Evolutionary conservation across 2,888 invertebrate genomes (phyloP).

Genomic region (Dioctria linearis): DNA sequence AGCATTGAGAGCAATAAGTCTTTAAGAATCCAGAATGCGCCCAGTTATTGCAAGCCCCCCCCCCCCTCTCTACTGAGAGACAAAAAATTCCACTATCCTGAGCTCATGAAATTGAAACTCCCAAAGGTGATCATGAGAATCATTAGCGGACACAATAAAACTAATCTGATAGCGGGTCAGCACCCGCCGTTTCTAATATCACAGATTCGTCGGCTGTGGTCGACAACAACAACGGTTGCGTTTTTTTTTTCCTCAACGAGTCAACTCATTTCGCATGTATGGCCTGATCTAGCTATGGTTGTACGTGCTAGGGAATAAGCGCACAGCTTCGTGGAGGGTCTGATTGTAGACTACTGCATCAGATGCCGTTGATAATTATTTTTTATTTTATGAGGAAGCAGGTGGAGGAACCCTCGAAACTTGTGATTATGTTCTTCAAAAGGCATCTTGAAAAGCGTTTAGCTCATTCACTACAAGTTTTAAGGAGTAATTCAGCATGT

Average conservation of each 20-base stretch:
- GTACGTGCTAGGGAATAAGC: slow-evolving; percentile 17
- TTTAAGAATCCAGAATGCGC: neutral
- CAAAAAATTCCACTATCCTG: slow-evolving; percentile 3
- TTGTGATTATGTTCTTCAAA: slow-evolving; percentile 4
- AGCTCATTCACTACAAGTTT: neutral
- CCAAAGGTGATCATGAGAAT: slow-evolving; percentile 20
- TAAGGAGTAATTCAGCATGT: neutral
- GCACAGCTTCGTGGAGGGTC: slow-evolving; percentile 32
- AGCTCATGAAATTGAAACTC: neutral
- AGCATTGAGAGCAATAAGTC: neutral
- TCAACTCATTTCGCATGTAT: slow-evolving; percentile 1
- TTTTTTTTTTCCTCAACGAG: neutral
- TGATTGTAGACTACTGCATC: slow-evolving; percentile 15
- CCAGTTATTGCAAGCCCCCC: slow-evolving; percentile 14
- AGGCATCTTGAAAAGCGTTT: neutral
- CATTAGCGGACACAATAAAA: neutral
- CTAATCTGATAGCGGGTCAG: neutral
- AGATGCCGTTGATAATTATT: slow-evolving; percentile 23
- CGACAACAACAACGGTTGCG: neutral
- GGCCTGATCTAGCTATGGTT: slow-evolving; percentile 6
- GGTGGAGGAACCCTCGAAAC: neutral
- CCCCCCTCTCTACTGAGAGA: neutral
- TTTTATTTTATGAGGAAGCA: slow-evolving; percentile 16
- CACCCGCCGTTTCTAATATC: slow-evolving; percentile 12
- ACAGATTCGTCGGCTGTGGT: neutral